Base-by-base conservation (phyloP, 2,113 vertebrate species). In the Ammodytes dubius region DNA sequence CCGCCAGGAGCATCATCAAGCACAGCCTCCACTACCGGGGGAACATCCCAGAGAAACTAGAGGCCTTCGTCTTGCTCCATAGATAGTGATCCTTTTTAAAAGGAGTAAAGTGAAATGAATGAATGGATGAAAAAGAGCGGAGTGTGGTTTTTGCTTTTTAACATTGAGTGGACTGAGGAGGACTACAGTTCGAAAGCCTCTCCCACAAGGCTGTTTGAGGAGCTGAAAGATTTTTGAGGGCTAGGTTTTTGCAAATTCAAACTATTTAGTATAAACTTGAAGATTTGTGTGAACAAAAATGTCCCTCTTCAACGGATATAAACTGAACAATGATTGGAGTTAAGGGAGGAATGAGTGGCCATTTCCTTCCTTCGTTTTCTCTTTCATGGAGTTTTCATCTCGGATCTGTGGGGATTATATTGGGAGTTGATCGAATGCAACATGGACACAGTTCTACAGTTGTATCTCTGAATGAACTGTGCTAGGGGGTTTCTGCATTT, bases 11-110 rank as follows among this genome's bases (percentile, higher is more conserved):
- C 43, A 98, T 99, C 85, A 93, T 99, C 91, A 96, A 95, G 93
- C 96, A 99, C 91, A 95, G 95, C 85, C 96, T 99, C 84, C 54
- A 50, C 71, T 99, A 97, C 73, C 88, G 93, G 85, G 97, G 98
- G 70, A 95, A 97, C 85, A 98, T 99, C 91, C 98, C 98, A 13
- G 97, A 98, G 91, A 98, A 98, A 87, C 95, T 99, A 58, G 98
- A 98, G 94, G 96, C 97, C 75, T 99, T 99, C 9, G 97, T 99
- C 89, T 91, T 97, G 67, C 97, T 99, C 72, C 98, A 99, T 87
- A 99, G 98, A 98, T 99, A 95, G 97, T 97, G 90, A 88, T 42
- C 10, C 61, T 45, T n/a, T n/a, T n/a, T 27, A 27, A 39, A 58
- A 67, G 52, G 15, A 46, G 45, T 12, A 1, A 37, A 58, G 49